A percentile compares a stretch with the other conserved stretches of the same genome.
These are phyloP conservation scores for Rhombomys opimus DNA, from an alignment of 2,113 vertebrate genomes.

Conservation along the genomic window DNA sequence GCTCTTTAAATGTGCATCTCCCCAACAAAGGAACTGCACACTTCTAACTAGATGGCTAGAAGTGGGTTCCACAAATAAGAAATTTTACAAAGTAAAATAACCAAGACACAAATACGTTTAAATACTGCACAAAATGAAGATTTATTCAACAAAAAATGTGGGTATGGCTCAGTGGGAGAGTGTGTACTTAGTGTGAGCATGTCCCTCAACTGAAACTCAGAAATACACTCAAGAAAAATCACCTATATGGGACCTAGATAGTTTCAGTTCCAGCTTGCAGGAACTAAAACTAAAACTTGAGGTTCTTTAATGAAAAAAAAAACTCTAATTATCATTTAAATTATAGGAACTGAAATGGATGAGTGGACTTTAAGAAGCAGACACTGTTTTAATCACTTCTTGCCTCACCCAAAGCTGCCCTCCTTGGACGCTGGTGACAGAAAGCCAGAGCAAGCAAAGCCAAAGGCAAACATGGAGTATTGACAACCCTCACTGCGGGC, in stretches of 20 bases:
- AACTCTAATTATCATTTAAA: neutral
- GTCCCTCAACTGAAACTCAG: neutral
- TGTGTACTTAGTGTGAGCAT: neutral
- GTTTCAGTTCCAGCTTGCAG: neutral
- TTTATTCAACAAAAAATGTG: neutral
- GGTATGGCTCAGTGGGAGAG: neutral
- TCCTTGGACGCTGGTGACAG: neutral
- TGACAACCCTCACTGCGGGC: neutral
- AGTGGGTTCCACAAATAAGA: neutral
- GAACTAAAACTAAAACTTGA: neutral
- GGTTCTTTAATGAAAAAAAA: neutral
- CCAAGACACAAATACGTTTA: neutral
- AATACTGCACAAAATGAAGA: neutral
- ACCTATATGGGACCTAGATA: neutral
- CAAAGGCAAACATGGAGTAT: neutral
- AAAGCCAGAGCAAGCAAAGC: neutral
- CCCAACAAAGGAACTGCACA: conserved; percentile 39
- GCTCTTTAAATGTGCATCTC: conserved; percentile 47
- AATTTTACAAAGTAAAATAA: conserved; percentile 32
- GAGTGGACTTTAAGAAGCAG: neutral
- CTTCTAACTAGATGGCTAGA: neutral
- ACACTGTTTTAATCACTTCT: neutral
- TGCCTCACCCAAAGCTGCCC: neutral
- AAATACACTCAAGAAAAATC: neutral
- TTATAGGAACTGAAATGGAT: neutral